Base-by-base conservation (phyloP, 2,888 invertebrate genomes). In the Ormia ochracea region DNA sequence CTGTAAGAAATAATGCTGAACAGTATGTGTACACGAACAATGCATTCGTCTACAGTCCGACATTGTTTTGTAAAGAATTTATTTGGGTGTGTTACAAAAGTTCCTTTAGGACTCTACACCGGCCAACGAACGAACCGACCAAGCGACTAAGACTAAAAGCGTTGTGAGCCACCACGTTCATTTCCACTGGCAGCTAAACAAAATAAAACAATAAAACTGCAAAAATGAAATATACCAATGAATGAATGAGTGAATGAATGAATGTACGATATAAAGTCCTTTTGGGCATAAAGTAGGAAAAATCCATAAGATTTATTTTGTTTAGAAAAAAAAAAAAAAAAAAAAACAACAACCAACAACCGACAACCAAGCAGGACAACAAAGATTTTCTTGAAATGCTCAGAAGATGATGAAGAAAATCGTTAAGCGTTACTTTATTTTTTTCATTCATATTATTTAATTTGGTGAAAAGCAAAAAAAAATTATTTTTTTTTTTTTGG, bases 271-370 rank as follows among this genome's bases (percentile, higher is more conserved):
- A 61, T 21, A 76, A 75, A 66, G 63, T 61, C 61, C 66, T 76
- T 75, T 80, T 61, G 66, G 70, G 72, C 72, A 68, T 68, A 52
- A 52, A 74, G 28, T 38, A 79, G 33, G 9, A 45, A 70, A 61
- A 72, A 61, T 76, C 72, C 79, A 41, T 68, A 76, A 76, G 79
- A 75, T 80, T 80, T 80, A 79, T 61, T 26, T 61, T 33, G 54
- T 50, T 33, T 36, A 56, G 33, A 23, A 72, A 36, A 38, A 48
- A 21, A 48, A 61, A 36, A 33, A 5, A 48, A 12, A 19, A 48
- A 0, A 9, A 45, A 3, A 43, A 50, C 21, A 52, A 38, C 26
- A 59, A 28, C 7, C 14, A 41, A 38, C 14, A 41, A 41, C 14
- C 14, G 19, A 59, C 26, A 14, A 12, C 23, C 58, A 43, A 52